Evolutionary conservation across 2,113 vertebrate genomes (phyloP), one percentile per base, ranked within the genome.

Genomic region (Pongo pygmaeus): DNA sequence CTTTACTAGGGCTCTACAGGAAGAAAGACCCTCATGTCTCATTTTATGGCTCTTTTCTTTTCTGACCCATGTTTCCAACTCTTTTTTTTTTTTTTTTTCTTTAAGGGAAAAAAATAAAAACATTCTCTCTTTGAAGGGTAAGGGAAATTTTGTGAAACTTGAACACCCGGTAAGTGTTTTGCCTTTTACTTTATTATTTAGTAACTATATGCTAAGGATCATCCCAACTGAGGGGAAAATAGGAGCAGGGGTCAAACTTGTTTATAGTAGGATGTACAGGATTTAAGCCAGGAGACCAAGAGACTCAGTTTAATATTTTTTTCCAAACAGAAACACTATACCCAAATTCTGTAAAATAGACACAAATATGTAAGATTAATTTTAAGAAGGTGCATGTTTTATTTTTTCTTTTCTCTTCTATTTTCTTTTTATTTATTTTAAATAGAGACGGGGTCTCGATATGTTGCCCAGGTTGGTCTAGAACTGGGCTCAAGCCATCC

Each of bases 121-220:
- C 52, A 69, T 69, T 95, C 13, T 90, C 10, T 90, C 25, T 94
- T 67, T 78, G 67, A 92, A 97, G 84, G 57, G 48, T 84, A 80
- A 83, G 46, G 18, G n/a, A 87, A 90, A 84, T 91, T 61, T 94
- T 95, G 9, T 81, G 74, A 96, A 83, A 74, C 8, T 86, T 61
- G 74, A 88, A 79, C 84, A 50, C 43, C 16, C 16, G 81, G 11
- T 7, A 95, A 30, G 32, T 64, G 7, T 95, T 93, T 98, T 95
- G 69, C 59, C 64, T 84, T 95, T 64, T 57, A 20, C 27, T 74
- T 88, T 69, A 77, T 69, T 89, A 35, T 86, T 83, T 90, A 85
- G 75, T 91, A 88, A 84, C 52, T 92, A 5, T n/a, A 30, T 92
- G 32, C 46, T 75, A 92, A 78, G 55, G 79, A 88, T 95, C 55